Evolutionary conservation across 2,113 vertebrate species (phyloP), one percentile per base, ranked within the genome.

Genomic region (Motacilla tschutschensis): DNA sequence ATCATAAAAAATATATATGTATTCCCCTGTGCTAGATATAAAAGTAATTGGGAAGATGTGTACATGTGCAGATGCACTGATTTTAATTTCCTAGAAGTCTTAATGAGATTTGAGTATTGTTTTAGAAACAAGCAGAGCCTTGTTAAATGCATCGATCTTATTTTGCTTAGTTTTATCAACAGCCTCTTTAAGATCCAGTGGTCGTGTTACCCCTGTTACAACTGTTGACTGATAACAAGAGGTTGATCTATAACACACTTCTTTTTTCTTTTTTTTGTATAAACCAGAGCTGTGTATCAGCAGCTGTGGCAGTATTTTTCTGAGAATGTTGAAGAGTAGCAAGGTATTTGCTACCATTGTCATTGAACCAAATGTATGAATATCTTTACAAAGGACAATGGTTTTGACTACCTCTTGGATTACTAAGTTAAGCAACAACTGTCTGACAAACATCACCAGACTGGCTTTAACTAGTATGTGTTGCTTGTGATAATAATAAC

Each of bases 1-100:
- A 97, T 98, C 96, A 75, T 96, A 96, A 97, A 94, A 96, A 97
- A 95, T 97, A 97, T 97, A 95, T 98, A 95, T 97, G 87, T 97
- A 92, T 97, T 95, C 96, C 96, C 96, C 91, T 94, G 89, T 93
- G 91, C 96, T 95, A 95, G 91, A 94, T 97, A 94, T 96, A 94
- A 96, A 95, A 96, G 88, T 91, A 87, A 95, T 95, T 95, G 96
- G 96, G 89, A 96, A 96, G 91, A 86, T 94, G 66, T 91, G 88
- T 96, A 93, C 94, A 75, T 93, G 95, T 97, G 95, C 96, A 90
- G 92, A 90, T 93, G 95, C 92, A 95, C 95, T 95, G 93, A 94
- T 72, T 96, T 95, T 96, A 93, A 96, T 95, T 96, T 96, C 94
- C 95, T 97, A 96, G 95, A 93, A 97, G 93, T 97, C 96, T 97